Evolutionary conservation across 92 coral and sea anemone species (phyloP), one percentile per base, ranked within the genome.

Genomic region (Epizoanthus scotinus): DNA sequence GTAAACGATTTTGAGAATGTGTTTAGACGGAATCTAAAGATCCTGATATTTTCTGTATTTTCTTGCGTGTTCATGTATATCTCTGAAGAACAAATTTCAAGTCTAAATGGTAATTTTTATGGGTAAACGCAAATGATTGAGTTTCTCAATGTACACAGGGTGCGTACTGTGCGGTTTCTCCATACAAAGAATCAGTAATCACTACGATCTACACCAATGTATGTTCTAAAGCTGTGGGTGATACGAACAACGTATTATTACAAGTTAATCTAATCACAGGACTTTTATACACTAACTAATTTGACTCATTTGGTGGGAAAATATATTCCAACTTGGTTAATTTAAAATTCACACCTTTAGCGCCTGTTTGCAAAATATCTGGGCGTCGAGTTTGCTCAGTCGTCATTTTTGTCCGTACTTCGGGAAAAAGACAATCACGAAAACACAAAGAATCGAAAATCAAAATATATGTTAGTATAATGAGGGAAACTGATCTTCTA

Each of bases 361-460:
- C 68, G 81, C 79, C 62, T 73, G 79, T 63, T 55, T 44, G 36
- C 64, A 73, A 60, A 40, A 38, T 38, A 75, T 19, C 55, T 58
- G 81, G 81, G 81, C 81, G 81, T 75, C 81, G 81, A 75, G n/a
- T 31, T 29, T 73, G 15, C 26, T 55, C 20, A 21, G 36, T 38
- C 8, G 42, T 75, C 59, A 58, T 36, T 75, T 22, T 58, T 49
- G 60, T 58, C 81, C 56, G 59, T 52, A 53, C 34, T 21, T 59
- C 70, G 70, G 38, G 26, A 29, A 54, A 75, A 59, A 5, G n/a
- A n/a, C 66, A 57, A 38, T 24, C 66, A 75, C 60, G 38, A 44
- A 19, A 19, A 38, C 36, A 38, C 57, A 21, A 13, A 9, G 38
- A 36, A 75, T 36, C 54, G 18, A 47, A 58, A 75, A 40, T 47